Conservation (phyloP, 2,113 vertebrate species). For the Saguinus imperator region DNA sequence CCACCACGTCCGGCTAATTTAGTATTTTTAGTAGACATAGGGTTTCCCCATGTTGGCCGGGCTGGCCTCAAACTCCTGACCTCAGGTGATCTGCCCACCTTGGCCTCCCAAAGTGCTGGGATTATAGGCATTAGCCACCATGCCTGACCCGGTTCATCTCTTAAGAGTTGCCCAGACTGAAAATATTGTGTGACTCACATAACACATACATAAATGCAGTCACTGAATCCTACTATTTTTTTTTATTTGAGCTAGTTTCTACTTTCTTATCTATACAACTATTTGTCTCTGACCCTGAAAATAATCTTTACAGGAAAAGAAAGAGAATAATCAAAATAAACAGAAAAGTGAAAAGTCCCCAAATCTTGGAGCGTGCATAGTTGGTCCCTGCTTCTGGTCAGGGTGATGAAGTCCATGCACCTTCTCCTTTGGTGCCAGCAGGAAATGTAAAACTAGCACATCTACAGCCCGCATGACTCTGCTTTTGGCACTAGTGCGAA, state of each 20-base stretch:
- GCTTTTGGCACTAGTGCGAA: not conserved
- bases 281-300: not conserved
- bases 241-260: not conserved
- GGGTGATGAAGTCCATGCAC: not conserved
- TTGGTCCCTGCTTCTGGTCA: not conserved
- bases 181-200: not conserved
- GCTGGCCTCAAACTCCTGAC: too few species aligned
- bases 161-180: not conserved
- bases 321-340: conserved; percentile 33
- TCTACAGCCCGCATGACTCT: not conserved
- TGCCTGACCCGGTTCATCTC: not conserved
- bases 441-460: not conserved
- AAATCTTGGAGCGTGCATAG: not conserved
- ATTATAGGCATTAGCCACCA: too few species aligned
- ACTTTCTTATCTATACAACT: not conserved
- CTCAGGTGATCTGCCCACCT: too few species aligned
- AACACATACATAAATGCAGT: not conserved
- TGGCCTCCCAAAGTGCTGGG: too few species aligned
- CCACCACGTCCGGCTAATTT: too few species aligned
- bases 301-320: not conserved
- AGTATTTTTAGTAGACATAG: too few species aligned
- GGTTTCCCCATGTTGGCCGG: too few species aligned
- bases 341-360: not conserved
- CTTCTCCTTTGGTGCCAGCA: not conserved
- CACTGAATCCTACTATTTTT: conserved; percentile 3